phyloP scores from a whole-genome alignment of 2,888 invertebrate species.

The Lithophane socia region DNA sequence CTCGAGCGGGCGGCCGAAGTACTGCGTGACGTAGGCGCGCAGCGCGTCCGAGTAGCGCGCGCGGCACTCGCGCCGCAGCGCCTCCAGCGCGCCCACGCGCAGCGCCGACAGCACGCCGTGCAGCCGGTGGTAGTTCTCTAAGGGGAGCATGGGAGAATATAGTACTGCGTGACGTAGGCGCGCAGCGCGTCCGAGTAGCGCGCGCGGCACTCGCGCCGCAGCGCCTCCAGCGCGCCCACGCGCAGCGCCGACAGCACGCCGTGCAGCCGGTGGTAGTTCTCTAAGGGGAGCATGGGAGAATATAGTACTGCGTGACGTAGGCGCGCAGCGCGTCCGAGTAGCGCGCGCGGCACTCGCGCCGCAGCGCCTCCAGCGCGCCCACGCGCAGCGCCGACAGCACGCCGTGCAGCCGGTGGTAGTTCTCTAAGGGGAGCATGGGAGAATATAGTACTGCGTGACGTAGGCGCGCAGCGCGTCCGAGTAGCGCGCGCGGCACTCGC shows the following conservation, averaged over 20 bases:
- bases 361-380: no score
- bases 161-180: conserved; percentile 98
- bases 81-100: conserved; percentile 97
- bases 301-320: conserved; percentile 98
- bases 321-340: conserved; percentile 97
- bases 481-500: conserved; percentile 97
- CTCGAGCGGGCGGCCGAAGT: conserved; percentile 95
- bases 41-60: conserved; percentile 97
- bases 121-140: conserved; percentile 98
- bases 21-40: conserved; percentile 97
- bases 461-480: conserved; percentile 97
- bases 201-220: conserved; percentile 97
- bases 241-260: conserved; percentile 96
- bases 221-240: conserved; percentile 95
- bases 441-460: no score
- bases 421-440: no score
- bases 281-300: no score
- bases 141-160: no score
- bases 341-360: conserved; percentile 96
- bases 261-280: conserved; percentile 98
- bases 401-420: no score
- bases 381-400: no score
- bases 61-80: conserved; percentile 97
- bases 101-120: conserved; percentile 96
- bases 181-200: conserved; percentile 97